phyloP scores from a whole-genome alignment of 2,888 invertebrate species.

The Dysmachus trigonus region DNA sequence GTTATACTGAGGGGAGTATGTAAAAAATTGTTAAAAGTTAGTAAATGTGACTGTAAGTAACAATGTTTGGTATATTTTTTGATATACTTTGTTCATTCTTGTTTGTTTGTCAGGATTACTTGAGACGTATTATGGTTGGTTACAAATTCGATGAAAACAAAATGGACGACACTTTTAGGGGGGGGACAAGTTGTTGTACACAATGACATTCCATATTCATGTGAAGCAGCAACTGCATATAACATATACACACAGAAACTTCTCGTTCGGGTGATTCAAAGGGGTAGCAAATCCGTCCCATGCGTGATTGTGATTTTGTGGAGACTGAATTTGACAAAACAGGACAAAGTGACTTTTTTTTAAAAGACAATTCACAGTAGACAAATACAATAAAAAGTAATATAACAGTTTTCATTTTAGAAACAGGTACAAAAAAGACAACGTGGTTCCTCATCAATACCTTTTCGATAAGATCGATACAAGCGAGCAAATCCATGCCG shows the following conservation, averaged over 20 bases:
- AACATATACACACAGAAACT: not conserved
- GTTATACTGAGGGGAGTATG: slow-evolving; percentile 72
- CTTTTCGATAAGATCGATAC: slow-evolving; percentile 96
- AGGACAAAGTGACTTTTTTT: not conserved
- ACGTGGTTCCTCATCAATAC: slow-evolving; percentile 61
- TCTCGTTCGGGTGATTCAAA: not conserved
- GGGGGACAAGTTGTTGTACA: not conserved
- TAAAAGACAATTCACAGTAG: not conserved
- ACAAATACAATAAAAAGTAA: not conserved
- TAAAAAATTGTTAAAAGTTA: slow-evolving; percentile 1
- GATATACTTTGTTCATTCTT: not conserved
- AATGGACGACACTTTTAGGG: not conserved
- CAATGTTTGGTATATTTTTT: not conserved
- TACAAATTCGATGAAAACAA: not conserved
- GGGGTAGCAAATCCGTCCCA: not conserved
- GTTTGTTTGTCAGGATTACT: not conserved
- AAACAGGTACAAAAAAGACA: not conserved
- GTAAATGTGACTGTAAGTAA: not conserved
- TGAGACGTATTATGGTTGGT: not conserved
- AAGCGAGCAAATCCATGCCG: slow-evolving; percentile 94
- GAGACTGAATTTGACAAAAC: not conserved
- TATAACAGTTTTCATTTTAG: not conserved
- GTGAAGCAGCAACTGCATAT: not conserved
- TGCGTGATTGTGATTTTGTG: not conserved
- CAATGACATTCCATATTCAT: not conserved